Conservation (phyloP, 2,797 vertebrate genomes). For the Enteromius anoplus region DNA sequence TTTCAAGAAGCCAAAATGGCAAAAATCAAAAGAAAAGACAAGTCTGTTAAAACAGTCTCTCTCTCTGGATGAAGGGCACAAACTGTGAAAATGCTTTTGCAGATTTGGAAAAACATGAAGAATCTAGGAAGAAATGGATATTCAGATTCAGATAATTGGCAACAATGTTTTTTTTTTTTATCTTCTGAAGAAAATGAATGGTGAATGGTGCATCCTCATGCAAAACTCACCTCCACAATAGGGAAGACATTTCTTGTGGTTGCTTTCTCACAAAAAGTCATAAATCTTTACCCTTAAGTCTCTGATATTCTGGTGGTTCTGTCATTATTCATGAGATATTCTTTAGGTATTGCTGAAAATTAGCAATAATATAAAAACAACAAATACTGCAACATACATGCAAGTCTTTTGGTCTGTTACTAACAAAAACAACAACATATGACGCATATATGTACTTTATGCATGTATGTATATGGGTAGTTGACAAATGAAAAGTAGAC, state of each 20-base stretch:
- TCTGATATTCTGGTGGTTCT: background rate
- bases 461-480: too few species aligned
- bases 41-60: background rate
- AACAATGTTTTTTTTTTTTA: background rate
- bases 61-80: background rate
- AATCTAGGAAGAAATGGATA: background rate
- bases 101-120: background rate
- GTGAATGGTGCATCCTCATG: background rate
- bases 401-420: background rate
- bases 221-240: background rate
- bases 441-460: too few species aligned
- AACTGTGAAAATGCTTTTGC: background rate
- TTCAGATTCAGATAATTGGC: background rate
- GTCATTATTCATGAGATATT: background rate
- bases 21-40: background rate
- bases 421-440: background rate
- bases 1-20: background rate
- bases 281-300: background rate
- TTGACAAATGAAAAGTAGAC: too few species aligned
- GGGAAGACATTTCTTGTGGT: background rate
- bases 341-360: background rate
- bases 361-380: background rate
- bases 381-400: background rate
- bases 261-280: background rate
- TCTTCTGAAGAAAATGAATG: background rate